Base-by-base conservation (phyloP, 2,113 vertebrate species). In the Bos javanicus region DNA sequence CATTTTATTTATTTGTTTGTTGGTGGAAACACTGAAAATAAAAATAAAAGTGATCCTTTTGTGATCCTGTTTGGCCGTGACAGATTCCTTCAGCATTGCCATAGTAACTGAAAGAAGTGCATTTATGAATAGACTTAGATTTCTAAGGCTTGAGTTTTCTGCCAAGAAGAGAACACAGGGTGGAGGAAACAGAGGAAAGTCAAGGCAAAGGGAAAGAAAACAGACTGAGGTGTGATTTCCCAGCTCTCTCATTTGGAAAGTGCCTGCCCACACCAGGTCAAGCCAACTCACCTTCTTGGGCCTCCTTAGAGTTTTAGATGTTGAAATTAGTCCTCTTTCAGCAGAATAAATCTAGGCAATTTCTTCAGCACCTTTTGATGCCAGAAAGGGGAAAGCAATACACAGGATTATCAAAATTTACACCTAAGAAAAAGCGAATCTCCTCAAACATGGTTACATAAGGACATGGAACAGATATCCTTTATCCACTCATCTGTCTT, bases 21-120 rank as follows among this genome's bases (percentile, higher is more conserved):
- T 97, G 96, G 84, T 97, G 84, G 81, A 95, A 96, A 96, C 97
- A 92, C 80, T 67, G 86, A 94, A 92, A 97, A 97, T 95, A 97
- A 98, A 98, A 98, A 98, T 98, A 98, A 98, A 98, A 98, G 96
- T 98, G 97, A 98, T 98, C 98, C 97, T 96, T 98, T 98, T 98
- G 97, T 98, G 98, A 98, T 98, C 98, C 87, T 87, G 96, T 97
- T 97, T 98, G 98, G 97, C 97, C 89, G 26, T 97, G 98, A 97
- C 95, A 96, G 97, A 98, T 98, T 97, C 97, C 96, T 98, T 98
- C 95, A 76, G 81, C 96, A 98, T 98, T 97, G 96, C 98, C 97
- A 98, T 98, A 98, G 98, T 97, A 98, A 98, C 98, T 94, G 96
- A 97, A 95, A 96, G 96, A 97, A 98, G 90, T 92, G 60, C 90